Evolutionary conservation across 1,140 invertebrate genomes (phyloP).

Genomic region (Euschistus heros): DNA sequence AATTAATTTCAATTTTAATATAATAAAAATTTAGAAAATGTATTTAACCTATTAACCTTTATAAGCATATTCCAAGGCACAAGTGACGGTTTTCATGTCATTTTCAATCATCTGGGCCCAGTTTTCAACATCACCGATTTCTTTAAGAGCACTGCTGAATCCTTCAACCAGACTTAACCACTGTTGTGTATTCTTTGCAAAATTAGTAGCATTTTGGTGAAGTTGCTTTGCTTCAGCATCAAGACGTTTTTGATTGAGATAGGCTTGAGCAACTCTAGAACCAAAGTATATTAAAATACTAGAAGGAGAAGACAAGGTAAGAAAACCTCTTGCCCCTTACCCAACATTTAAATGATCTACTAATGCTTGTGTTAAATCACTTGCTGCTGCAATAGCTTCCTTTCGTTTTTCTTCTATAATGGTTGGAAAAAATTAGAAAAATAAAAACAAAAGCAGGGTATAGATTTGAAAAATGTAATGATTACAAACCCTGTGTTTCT

Average conservation of each 20-base stretch:
- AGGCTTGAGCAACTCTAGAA: conserved; percentile 85
- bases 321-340: conserved; percentile 40
- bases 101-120: conserved; percentile 95
- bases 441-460: not conserved
- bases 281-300: conserved; percentile 14
- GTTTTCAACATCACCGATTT: conserved; percentile 97
- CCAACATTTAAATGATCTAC: conserved; percentile 96
- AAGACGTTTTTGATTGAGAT: conserved; percentile 93
- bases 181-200: conserved; percentile 92
- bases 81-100: conserved; percentile 88
- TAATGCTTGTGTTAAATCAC: conserved; percentile 81
- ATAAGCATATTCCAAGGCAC: conserved; percentile 89
- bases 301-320: not conserved
- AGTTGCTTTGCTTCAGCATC: conserved; percentile 94
- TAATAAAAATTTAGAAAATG: not conserved
- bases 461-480: not conserved
- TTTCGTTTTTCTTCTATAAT: conserved; percentile 78
- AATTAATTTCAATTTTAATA: not conserved
- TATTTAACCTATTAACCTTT: conserved; percentile 47
- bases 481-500: conserved; percentile 63
- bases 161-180: conserved; percentile 91
- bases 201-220: conserved; percentile 86
- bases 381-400: conserved; percentile 84
- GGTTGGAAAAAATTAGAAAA: conserved; percentile 6
- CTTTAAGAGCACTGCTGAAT: conserved; percentile 92